Evolutionary conservation across 2,888 invertebrate genomes (phyloP).

Genomic region (Ecliptopera silaceata): DNA sequence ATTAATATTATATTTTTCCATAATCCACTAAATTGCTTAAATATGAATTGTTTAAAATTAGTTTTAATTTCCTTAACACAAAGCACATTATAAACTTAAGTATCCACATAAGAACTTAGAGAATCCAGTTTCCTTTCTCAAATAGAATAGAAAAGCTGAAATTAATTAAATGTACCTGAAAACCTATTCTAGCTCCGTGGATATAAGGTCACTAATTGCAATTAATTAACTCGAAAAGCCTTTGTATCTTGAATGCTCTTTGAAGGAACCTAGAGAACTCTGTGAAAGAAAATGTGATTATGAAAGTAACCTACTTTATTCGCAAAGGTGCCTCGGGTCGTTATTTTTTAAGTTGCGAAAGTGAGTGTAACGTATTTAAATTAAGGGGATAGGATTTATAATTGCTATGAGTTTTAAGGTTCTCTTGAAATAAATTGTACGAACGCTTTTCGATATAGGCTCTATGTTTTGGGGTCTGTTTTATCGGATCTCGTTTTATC

Average conservation of each 20-base stretch:
- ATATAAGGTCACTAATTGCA: constrained; percentile 54
- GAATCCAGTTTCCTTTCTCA: neutral
- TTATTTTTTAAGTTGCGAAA: constrained; percentile 10
- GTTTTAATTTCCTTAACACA: neutral
- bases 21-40: no score
- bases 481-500: no score
- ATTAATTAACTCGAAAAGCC: constrained; percentile 54
- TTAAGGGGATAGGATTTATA: neutral
- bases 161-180: constrained; percentile 41
- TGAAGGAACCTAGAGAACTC: constrained; percentile 27
- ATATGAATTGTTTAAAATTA: no score
- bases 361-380: neutral
- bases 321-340: constrained; percentile 7
- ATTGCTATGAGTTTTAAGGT: neutral
- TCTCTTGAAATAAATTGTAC: no score
- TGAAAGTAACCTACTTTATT: constrained; percentile 25
- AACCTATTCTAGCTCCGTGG: constrained; percentile 32
- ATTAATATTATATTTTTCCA: no score
- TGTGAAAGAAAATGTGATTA: constrained; percentile 29
- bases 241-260: constrained; percentile 40
- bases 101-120: neutral
- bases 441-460: no score
- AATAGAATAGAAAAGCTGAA: constrained; percentile 28
- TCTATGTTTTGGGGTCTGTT: no score
- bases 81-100: neutral